Conservation (phyloP, 2,888 invertebrate species). For the Metacarcinus magister region DNA sequence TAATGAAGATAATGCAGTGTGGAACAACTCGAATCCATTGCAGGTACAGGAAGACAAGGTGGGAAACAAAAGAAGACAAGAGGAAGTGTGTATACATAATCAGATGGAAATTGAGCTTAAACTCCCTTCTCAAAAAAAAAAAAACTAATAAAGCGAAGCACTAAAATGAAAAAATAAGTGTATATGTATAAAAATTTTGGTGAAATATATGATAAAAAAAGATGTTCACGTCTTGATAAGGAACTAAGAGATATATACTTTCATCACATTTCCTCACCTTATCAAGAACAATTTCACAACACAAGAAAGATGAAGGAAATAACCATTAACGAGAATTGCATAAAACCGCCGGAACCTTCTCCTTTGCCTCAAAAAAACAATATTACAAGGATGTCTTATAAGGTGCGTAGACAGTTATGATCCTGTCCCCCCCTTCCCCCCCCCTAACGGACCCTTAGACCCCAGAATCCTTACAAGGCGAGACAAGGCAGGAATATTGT, state of each 20-base stretch:
- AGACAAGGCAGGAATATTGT: not conserved
- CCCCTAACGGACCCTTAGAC: not conserved
- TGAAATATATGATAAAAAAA: not conserved
- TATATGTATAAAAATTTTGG: not conserved
- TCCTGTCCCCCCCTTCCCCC: not conserved
- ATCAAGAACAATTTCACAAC: not conserved
- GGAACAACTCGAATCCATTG: not conserved
- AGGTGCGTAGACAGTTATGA: not conserved
- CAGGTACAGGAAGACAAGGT: not conserved
- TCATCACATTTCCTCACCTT: not conserved
- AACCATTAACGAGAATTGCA: not conserved
- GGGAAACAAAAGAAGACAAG: not conserved
- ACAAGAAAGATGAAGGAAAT: not conserved
- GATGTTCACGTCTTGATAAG: no score
- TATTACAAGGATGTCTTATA: not conserved
- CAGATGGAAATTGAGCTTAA: not conserved
- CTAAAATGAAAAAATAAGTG: not conserved
- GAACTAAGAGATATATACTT: no score
- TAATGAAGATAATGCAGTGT: not conserved
- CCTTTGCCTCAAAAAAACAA: not conserved
- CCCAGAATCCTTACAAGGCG: not conserved
- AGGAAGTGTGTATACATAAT: not conserved
- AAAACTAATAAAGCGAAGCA: not conserved
- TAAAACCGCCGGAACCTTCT: not conserved
- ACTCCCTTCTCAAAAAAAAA: no score